phyloP scores from a whole-genome alignment of 2,113 vertebrate genomes.

The Rhinogobius similis region DNA sequence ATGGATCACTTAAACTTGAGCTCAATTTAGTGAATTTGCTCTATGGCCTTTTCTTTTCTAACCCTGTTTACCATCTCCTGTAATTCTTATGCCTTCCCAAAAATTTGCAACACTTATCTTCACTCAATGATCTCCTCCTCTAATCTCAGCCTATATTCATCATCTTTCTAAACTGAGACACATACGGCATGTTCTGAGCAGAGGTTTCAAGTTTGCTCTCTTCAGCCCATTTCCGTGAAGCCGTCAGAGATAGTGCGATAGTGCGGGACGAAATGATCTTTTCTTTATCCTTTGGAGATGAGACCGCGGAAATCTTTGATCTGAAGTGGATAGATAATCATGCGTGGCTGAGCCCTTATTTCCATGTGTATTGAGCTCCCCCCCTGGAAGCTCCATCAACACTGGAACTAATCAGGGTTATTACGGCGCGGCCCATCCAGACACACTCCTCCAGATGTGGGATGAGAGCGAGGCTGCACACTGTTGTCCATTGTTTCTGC shows the following conservation, averaged over 20 bases:
- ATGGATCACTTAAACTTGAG: too few species aligned
- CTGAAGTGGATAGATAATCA: slow-evolving; percentile 75
- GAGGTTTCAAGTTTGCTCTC: slow-evolving; percentile 20
- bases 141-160: background rate
- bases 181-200: slow-evolving; percentile 14
- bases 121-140: background rate
- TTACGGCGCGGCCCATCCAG: slow-evolving; percentile 52
- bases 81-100: background rate
- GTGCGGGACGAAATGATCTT: slow-evolving; percentile 45
- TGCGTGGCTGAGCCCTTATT: slow-evolving; percentile 70
- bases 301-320: slow-evolving; percentile 72
- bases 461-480: background rate
- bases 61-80: too few species aligned
- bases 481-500: background rate
- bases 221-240: slow-evolving; percentile 13
- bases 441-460: slow-evolving; percentile 62
- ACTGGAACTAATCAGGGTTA: slow-evolving; percentile 71
- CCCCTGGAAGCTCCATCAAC: slow-evolving; percentile 61
- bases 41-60: too few species aligned
- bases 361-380: slow-evolving; percentile 66
- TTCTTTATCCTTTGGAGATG: slow-evolving; percentile 64
- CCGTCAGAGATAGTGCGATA: slow-evolving; percentile 42
- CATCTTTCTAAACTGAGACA: slow-evolving; percentile 6
- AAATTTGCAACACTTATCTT: background rate
- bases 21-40: too few species aligned